Evolutionary conservation across 2,888 invertebrate genomes (phyloP), one percentile per base, ranked within the genome.

Genomic region (Xylocampa areola): DNA sequence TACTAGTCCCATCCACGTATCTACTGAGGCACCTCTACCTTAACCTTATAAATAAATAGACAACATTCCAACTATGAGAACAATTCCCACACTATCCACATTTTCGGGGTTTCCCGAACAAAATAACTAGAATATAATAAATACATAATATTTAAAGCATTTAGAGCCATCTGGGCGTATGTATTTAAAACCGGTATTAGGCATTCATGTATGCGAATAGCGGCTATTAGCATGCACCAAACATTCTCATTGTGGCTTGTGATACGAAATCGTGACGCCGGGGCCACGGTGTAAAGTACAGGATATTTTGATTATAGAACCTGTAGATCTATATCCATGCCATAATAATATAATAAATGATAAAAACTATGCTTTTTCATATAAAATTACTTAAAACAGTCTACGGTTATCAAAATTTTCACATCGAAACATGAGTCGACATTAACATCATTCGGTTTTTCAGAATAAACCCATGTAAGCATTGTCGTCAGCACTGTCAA

Each of bases 231-330:
- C 86, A 88, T 88, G 87, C 89, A 76, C 80, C 74, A 80, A 86
- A 84, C 90, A 87, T 87, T 82, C 81, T 84, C 81, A 86, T 87
- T 87, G 91, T 86, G 82, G 86, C 81, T 84, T 88, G 86, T 88
- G 89, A 86, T 89, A 85, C 85, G 80, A 86, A 90, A 87, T 91
- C 91, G 91, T 92, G 91, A 90, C 87, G 79, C 60, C 69, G 67
- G 63, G 54, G 40, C 52, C 44, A 63, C 62, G 76, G 84, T 64
- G 36, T 75, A 86, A 82, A 72, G 16, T 49, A 73, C 29, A 66
- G 50, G 65, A 53, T 67, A 40, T 17, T 36, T 57, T 54, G 14
- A 27, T 53, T 48, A 49, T 32, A 36, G 11, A 29, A 30, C 4
- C 16, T 14, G 7, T n/a, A 10, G 29, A 0, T 37, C 25, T 25